phyloP scores from a whole-genome alignment of 2,797 vertebrate species.

The Adrianichthys oophorus region DNA sequence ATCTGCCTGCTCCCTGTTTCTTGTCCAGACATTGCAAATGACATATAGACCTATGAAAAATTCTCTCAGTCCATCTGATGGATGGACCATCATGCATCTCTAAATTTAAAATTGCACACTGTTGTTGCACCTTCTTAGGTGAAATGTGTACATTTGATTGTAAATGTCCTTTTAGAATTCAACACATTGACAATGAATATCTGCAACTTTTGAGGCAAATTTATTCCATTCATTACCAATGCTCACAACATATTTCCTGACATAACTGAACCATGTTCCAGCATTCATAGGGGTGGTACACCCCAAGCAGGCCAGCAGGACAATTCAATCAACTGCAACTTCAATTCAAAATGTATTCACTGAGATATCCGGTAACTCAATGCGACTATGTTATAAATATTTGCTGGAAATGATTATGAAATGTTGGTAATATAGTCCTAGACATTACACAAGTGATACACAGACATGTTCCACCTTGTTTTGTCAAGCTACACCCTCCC shows the following conservation, averaged over 20 bases:
- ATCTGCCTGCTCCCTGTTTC: constrained; percentile 75
- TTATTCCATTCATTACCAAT: constrained; percentile 14
- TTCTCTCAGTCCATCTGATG: constrained; percentile 36
- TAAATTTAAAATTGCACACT: constrained; percentile 38
- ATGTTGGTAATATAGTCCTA: constrained; percentile 53
- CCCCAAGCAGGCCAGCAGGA: too few species aligned
- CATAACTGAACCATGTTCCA: neutral
- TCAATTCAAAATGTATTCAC: too few species aligned
- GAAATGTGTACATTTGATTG: constrained; percentile 11
- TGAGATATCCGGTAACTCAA: constrained; percentile 20
- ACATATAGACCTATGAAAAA: constrained; percentile 68
- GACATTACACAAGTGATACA: constrained; percentile 36
- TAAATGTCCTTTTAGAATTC: neutral
- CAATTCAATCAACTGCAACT: too few species aligned
- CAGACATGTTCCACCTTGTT: constrained; percentile 65
- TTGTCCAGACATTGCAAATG: constrained; percentile 56
- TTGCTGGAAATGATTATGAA: constrained; percentile 52
- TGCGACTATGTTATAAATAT: constrained; percentile 27
- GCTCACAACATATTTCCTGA: constrained; percentile 8
- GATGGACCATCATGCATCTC: constrained; percentile 46
- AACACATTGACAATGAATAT: neutral
- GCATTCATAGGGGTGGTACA: too few species aligned
- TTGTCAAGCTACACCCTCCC: constrained; percentile 33
- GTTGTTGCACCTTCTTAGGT: constrained; percentile 19
- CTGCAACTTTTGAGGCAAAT: constrained; percentile 9